Conservation (phyloP, 2,888 invertebrate species). For the Sceliomorpha sp. region DNA sequence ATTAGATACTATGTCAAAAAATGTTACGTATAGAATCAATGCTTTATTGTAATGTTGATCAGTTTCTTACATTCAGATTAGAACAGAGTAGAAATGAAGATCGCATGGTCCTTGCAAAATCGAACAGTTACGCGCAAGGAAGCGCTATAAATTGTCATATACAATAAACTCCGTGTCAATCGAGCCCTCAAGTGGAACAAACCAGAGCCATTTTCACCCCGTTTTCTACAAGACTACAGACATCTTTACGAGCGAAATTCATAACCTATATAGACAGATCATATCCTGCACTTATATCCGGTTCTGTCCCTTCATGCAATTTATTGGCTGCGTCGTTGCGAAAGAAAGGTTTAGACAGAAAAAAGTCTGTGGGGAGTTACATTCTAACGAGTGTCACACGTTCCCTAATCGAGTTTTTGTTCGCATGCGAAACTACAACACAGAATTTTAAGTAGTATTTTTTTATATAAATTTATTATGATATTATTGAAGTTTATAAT, state of each 20-base stretch:
- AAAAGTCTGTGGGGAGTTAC: background rate
- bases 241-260: slow-evolving; percentile 76
- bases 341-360: background rate
- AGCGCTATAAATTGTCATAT: slow-evolving; percentile 15
- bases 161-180: slow-evolving; percentile 23
- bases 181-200: slow-evolving; percentile 52
- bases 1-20: background rate
- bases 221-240: slow-evolving; percentile 77
- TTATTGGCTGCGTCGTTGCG: slow-evolving; percentile 9
- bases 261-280: slow-evolving; percentile 62
- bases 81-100: too few relatives aligned
- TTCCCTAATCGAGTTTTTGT: background rate
- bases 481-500: too few relatives aligned
- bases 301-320: slow-evolving; percentile 8
- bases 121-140: background rate
- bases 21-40: too few relatives aligned
- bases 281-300: slow-evolving; percentile 32
- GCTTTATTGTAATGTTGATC: too few relatives aligned
- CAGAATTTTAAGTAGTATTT: too few relatives aligned
- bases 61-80: too few relatives aligned
- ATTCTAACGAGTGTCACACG: slow-evolving; percentile 5
- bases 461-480: too few relatives aligned
- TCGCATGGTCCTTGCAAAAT: background rate
- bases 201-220: slow-evolving; percentile 76
- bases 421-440: background rate